Base-by-base conservation (phyloP, 2,888 invertebrate species). In the Seira musarum region DNA sequence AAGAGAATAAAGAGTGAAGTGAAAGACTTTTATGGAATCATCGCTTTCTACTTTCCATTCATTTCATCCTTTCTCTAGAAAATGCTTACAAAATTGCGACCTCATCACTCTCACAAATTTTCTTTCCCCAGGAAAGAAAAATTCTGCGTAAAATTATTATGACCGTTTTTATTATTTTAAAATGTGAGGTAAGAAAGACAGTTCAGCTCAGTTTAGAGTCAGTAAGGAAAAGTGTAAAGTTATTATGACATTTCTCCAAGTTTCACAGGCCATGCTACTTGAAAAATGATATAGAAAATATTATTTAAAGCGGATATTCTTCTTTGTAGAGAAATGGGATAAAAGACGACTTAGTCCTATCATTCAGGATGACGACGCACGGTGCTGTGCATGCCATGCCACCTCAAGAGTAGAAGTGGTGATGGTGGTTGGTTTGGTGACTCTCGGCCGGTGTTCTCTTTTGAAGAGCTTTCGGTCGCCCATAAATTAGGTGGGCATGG, bases 241-340 rank as follows among this genome's bases (percentile, higher is more conserved):
- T 64, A 64, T 64, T 64, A 64, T 17, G 64, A 64, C 64, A 64
- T 64, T 40, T 13, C 13, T 40, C 13, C 6, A 13, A 40, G 40
- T n/a, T 40, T 40, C 40, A 8, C 13, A 13, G 40, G 40, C 40
- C 40, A n/a, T n/a, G n/a, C n/a, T n/a, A 40, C 40, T 40, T 40
- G 40, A 40, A n/a, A n/a, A n/a, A n/a, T n/a, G n/a, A 40, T 40
- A 40, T 40, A 40, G 40, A 40, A 40, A 40, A 40, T 40, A 8
- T 6, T 40, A 8, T 6, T 6, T 8, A 13, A 40, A 8, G 6
- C 40, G 40, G 6, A 8, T 8, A 40, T 6, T 40, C 13, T 40
- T 40, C 40, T 40, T 40, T 40, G 40, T 40, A 40, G 40, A 40
- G 13, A 40, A 40, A 40, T 40, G 40, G 40, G 40, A 40, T 40